These are phyloP conservation scores for Cantharis lateralis DNA, from an alignment of 2,888 invertebrate species.

Conservation along the genomic window DNA sequence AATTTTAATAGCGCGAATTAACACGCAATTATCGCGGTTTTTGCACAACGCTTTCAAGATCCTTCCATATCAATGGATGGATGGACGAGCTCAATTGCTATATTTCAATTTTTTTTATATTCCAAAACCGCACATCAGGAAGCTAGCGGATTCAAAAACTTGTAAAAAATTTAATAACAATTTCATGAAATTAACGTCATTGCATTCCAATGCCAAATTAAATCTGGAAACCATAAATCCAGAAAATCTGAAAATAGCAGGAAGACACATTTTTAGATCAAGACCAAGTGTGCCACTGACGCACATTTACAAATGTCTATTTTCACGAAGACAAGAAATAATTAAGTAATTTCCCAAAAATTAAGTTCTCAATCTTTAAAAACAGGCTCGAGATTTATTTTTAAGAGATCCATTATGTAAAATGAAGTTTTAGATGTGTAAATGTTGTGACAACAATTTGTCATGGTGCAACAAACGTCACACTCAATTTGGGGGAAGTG, in stretches of 20 bases:
- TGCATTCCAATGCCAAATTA: slow-evolving; percentile 21
- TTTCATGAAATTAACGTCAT: slow-evolving; percentile 7
- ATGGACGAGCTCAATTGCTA: neutral
- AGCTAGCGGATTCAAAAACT: neutral
- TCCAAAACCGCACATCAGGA: neutral
- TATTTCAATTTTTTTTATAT: neutral
- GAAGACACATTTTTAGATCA: slow-evolving; percentile 8
- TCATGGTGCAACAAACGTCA: neutral
- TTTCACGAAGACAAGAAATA: slow-evolving; percentile 1
- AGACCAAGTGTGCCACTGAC: slow-evolving; percentile 10
- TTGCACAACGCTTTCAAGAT: neutral
- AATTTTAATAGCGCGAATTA: neutral
- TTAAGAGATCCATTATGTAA: neutral
- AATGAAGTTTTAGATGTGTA: neutral
- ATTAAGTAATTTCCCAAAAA: slow-evolving; percentile 2
- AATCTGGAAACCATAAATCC: slow-evolving; percentile 18
- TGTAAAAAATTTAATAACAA: neutral
- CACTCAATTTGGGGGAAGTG: neutral
- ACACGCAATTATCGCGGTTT: neutral
- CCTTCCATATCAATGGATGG: neutral
- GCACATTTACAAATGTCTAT: slow-evolving; percentile 6
- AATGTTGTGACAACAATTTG: neutral
- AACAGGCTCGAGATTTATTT: neutral
- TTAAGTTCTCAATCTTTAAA: neutral
- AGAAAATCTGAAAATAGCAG: slow-evolving; percentile 12